Percentiles rank a stretch among this genome's conserved stretches.
phyloP scores from a whole-genome alignment of 1,140 invertebrate species.

The Penaeus japonicus region DNA sequence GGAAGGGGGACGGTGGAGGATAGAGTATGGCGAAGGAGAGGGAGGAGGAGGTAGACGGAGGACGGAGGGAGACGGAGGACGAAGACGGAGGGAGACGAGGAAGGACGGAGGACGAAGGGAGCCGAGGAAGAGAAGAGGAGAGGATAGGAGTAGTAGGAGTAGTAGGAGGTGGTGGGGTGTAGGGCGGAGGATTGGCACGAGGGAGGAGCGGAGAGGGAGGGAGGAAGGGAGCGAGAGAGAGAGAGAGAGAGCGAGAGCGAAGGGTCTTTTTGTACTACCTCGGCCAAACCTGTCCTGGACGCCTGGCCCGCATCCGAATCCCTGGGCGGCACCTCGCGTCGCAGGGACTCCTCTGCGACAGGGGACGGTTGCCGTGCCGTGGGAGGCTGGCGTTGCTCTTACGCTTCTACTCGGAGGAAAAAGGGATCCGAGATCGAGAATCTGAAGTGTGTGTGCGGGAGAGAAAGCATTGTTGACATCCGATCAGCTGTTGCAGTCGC shows the following conservation, averaged over 20 bases:
- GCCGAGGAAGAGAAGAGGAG: neutral
- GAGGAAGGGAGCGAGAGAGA: neutral
- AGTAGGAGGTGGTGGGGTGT: neutral
- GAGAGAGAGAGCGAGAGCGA: too few relatives aligned
- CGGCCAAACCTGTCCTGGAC: slow-evolving; percentile 21
- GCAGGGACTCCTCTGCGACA: neutral
- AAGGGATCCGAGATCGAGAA: neutral
- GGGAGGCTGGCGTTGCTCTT: neutral
- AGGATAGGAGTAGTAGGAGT: neutral
- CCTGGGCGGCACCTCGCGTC: neutral
- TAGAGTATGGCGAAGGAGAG: neutral
- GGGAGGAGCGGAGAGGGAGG: neutral
- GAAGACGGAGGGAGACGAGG: neutral
- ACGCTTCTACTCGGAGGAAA: neutral
- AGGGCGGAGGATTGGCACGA: neutral
- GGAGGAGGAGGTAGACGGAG: neutral
- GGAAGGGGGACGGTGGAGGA: neutral
- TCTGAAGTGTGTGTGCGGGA: too few relatives aligned
- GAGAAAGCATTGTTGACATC: too few relatives aligned
- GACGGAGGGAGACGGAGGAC: neutral
- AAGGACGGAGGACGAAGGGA: too few relatives aligned
- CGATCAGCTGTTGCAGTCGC: neutral
- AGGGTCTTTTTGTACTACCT: neutral
- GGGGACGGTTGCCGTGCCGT: neutral
- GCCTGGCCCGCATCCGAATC: neutral